These are phyloP conservation scores for Leptopilina myrica DNA, from an alignment of 2,888 invertebrate species.

Conservation along the genomic window DNA sequence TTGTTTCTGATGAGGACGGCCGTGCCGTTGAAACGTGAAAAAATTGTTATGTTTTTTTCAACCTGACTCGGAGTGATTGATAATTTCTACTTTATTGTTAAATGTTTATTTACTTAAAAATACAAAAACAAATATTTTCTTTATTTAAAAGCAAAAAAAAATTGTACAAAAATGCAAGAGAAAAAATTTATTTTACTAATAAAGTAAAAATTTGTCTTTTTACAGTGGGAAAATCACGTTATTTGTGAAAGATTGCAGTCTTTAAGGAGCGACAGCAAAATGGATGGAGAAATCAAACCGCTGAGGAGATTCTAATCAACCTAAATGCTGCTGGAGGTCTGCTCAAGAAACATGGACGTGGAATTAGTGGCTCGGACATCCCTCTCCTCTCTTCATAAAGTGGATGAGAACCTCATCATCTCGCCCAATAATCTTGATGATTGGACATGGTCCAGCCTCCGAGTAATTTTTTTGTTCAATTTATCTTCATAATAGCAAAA, in stretches of 20 bases:
- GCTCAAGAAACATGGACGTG: constrained; percentile 66
- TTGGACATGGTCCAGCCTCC: constrained; percentile 83
- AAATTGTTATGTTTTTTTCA: too few species aligned
- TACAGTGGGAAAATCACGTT: constrained; percentile 6
- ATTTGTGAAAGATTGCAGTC: neutral
- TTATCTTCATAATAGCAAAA: too few species aligned
- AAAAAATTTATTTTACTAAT: neutral
- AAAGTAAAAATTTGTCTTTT: neutral
- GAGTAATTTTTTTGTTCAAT: constrained; percentile 75
- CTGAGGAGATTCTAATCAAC: constrained; percentile 19
- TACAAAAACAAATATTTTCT: too few species aligned
- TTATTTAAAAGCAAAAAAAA: too few species aligned
- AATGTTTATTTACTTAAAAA: too few species aligned
- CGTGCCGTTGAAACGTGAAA: too few species aligned
- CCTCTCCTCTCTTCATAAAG: constrained; percentile 79
- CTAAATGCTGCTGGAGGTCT: constrained; percentile 36
- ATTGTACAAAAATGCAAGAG: neutral
- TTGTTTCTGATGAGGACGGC: too few species aligned
- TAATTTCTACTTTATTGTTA: too few species aligned
- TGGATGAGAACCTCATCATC: constrained; percentile 77
- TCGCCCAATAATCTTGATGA: constrained; percentile 80
- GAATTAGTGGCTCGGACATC: constrained; percentile 77
- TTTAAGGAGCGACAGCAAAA: constrained; percentile 7
- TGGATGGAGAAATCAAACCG: constrained; percentile 32
- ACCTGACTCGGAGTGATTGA: too few species aligned